phyloP scores from a whole-genome alignment of 2,797 vertebrate genomes.

The Corythornis leucogaster region DNA sequence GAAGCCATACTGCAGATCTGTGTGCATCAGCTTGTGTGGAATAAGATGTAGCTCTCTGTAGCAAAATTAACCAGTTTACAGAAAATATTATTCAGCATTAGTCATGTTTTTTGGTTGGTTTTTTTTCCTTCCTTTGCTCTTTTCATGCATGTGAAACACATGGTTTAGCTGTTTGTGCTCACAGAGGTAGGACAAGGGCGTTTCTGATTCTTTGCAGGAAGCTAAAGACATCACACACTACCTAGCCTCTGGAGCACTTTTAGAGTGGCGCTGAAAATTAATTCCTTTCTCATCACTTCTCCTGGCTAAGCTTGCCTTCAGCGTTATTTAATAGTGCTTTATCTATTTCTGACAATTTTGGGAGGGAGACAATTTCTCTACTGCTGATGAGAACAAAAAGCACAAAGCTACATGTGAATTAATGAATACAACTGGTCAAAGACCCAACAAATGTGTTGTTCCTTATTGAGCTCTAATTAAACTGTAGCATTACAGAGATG shows the following conservation, averaged over 20 bases:
- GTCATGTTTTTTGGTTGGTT: too few relatives aligned
- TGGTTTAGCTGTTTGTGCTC: neutral
- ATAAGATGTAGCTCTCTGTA: neutral
- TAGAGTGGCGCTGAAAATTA: neutral
- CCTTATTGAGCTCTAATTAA: slow-evolving; percentile 35
- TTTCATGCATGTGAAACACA: rapidly evolving
- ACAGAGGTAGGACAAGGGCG: neutral
- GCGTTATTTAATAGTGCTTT: neutral
- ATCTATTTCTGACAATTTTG: neutral
- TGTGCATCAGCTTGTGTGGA: neutral
- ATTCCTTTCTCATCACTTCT: neutral
- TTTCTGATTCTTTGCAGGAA: neutral
- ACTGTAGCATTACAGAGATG: neutral
- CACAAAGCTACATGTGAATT: neutral
- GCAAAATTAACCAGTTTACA: neutral
- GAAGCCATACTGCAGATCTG: neutral
- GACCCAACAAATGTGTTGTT: neutral
- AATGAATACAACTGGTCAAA: neutral
- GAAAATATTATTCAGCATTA: neutral
- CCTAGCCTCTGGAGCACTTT: neutral
- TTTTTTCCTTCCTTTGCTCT: neutral
- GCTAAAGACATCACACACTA: rapidly evolving
- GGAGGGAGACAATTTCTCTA: neutral
- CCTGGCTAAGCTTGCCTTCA: neutral
- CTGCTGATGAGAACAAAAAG: neutral